These are phyloP conservation scores for Polypterus bichir DNA, from an alignment of 2,113 vertebrate genomes.

Conservation along the genomic window DNA sequence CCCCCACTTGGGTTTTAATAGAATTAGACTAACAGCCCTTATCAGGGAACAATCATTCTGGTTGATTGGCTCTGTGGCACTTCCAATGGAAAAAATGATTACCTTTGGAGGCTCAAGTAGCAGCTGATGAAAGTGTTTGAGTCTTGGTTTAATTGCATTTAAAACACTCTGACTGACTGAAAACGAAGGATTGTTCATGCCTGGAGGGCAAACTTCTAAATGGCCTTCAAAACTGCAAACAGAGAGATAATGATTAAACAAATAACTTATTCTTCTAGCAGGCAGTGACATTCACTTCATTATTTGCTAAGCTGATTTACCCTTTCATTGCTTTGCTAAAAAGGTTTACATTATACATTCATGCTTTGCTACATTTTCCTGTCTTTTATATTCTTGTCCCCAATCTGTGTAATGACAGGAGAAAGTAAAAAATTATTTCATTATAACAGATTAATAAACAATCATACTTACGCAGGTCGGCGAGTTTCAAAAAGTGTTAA, in stretches of 20 bases:
- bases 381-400: too few species aligned
- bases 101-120: conserved; percentile 94
- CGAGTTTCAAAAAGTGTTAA: conserved; percentile 91
- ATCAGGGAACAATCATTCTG: too few species aligned
- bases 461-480: conserved; percentile 74
- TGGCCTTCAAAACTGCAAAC: conserved; percentile 85
- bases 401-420: too few species aligned
- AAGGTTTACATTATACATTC: too few species aligned
- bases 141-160: conserved; percentile 82
- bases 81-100: conserved; percentile 18
- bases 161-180: conserved; percentile 87
- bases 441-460: neutral
- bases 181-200: conserved; percentile 79
- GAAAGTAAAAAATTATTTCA: too few species aligned
- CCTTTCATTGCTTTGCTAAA: too few species aligned
- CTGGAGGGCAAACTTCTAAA: conserved; percentile 82
- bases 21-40: too few species aligned
- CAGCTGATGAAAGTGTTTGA: conserved; percentile 88
- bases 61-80: too few species aligned
- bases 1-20: too few species aligned
- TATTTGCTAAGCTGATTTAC: too few species aligned
- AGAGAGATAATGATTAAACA: conserved; percentile 1
- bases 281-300: too few species aligned
- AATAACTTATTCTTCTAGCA: neutral
- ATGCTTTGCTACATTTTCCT: too few species aligned